Evolutionary conservation across 2,797 vertebrate species (phyloP).

Genomic region (Aldrovandia affinis): DNA sequence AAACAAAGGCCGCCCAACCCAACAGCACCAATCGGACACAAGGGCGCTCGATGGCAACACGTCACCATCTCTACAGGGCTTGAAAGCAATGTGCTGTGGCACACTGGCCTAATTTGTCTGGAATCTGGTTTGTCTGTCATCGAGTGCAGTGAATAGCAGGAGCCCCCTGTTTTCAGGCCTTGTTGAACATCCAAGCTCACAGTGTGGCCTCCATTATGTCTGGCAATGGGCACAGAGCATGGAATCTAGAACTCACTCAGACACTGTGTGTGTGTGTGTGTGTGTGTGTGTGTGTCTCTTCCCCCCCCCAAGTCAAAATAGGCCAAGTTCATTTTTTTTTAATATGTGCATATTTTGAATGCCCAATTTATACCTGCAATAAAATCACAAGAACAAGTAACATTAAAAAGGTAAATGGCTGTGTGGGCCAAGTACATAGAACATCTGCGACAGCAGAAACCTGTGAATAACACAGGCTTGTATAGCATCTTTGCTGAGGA

Average conservation of each 20-base stretch:
- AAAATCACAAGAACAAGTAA: background rate
- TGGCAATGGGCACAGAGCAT: constrained; percentile 36
- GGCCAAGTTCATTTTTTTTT: too few species aligned
- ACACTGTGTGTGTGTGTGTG: background rate
- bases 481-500: background rate
- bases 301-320: too few species aligned
- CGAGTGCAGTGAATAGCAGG: constrained; percentile 34
- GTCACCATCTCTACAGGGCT: background rate
- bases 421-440: too few species aligned
- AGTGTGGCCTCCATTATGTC: constrained; percentile 50
- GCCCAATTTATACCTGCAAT: too few species aligned
- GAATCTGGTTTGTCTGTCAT: constrained; percentile 48
- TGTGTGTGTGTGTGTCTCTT: background rate
- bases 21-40: background rate
- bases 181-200: constrained; percentile 46
- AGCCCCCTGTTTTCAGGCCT: background rate
- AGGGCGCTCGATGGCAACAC: constrained; percentile 19
- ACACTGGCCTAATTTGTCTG: constrained; percentile 60
- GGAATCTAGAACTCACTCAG: background rate
- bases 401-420: too few species aligned
- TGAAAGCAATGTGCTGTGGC: constrained; percentile 50
- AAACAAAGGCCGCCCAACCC: background rate
- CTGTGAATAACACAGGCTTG: background rate
- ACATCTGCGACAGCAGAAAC: background rate
- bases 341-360: too few species aligned